Percentiles rank a stretch among this genome's conserved stretches.
Evolutionary conservation across 2,113 vertebrate species (phyloP).

Genomic region (Anser cygnoides): DNA sequence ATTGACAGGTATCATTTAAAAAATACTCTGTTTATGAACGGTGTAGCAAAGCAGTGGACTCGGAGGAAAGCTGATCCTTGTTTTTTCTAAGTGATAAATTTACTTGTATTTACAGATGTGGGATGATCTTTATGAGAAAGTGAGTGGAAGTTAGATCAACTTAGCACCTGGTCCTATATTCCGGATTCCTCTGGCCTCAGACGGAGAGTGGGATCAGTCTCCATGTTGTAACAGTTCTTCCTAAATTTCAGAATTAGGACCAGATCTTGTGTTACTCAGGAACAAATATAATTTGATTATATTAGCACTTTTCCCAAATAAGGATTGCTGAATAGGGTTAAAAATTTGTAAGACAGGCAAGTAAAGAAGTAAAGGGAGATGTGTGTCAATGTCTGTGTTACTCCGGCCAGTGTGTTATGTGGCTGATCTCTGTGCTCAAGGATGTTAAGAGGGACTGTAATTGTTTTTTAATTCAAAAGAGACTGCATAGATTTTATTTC

Average conservation of each 20-base stretch:
- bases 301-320: background rate
- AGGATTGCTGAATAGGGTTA: background rate
- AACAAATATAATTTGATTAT: background rate
- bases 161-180: background rate
- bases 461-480: background rate
- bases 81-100: background rate
- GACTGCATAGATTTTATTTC: background rate
- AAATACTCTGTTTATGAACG: background rate
- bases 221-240: fast-evolving
- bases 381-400: background rate
- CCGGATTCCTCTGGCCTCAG: background rate
- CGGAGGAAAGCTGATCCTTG: background rate
- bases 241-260: background rate
- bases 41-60: background rate
- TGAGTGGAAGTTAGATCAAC: background rate
- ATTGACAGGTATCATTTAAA: background rate
- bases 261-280: background rate
- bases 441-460: background rate
- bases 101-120: background rate
- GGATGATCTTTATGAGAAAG: background rate
- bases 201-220: background rate
- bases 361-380: background rate
- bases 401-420: background rate
- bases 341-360: background rate
- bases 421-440: background rate